A percentile compares a stretch with the other conserved stretches of the same genome.
These are phyloP conservation scores for Spialia ferax DNA, from an alignment of 2,888 invertebrate genomes.

Conservation along the genomic window DNA sequence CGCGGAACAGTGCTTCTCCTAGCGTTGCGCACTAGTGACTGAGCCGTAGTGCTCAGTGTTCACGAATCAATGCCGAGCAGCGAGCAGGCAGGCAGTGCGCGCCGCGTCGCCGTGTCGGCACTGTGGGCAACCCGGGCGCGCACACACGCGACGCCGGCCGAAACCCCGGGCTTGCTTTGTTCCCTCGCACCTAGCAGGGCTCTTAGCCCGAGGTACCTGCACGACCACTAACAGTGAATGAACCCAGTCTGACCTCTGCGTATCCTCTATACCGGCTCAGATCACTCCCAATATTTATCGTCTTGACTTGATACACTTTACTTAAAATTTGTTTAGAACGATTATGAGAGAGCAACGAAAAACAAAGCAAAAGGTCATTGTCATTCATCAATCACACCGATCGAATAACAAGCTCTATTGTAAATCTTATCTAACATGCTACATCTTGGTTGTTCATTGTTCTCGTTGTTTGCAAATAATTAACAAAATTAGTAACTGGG, in stretches of 20 bases:
- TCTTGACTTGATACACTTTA: not conserved
- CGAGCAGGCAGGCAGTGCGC: conserved; percentile 61
- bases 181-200: conserved; percentile 45
- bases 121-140: conserved; percentile 51
- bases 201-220: conserved; percentile 57
- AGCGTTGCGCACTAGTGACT: conserved; percentile 85
- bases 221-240: conserved; percentile 60
- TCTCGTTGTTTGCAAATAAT: conserved; percentile 31
- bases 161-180: conserved; percentile 59
- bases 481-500: conserved; percentile 8
- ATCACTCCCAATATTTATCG: not conserved
- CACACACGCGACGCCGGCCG: conserved; percentile 57
- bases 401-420: conserved; percentile 29
- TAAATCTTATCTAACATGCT: conserved; percentile 23
- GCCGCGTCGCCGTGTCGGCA: conserved; percentile 55
- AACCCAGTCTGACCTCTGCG: conserved; percentile 60
- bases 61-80: conserved; percentile 82
- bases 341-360: conserved; percentile 36
- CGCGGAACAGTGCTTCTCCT: conserved; percentile 69
- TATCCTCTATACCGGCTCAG: conserved; percentile 31
- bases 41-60: conserved; percentile 68
- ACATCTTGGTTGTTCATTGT: conserved; percentile 29
- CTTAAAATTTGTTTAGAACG: not conserved
- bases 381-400: conserved; percentile 38
- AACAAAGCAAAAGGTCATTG: conserved; percentile 43